These are phyloP conservation scores for Batillaria attramentaria DNA, from an alignment of 1,140 invertebrate species.

Conservation along the genomic window DNA sequence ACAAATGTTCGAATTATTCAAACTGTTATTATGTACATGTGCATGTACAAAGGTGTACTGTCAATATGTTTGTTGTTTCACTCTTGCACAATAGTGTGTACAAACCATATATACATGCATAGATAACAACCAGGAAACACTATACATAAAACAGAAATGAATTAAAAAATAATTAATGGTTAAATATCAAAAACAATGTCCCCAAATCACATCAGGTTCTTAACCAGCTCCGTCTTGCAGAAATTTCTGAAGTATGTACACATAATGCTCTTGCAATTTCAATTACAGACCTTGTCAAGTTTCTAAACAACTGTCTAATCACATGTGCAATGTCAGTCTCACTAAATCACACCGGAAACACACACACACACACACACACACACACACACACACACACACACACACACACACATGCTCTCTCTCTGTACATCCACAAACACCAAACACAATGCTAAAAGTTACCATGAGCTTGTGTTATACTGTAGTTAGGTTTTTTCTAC, in stretches of 20 bases:
- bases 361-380: constrained; percentile 1
- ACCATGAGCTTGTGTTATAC: too few relatives aligned
- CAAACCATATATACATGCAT: too few relatives aligned
- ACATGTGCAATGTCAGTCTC: neutral
- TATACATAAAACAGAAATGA: neutral
- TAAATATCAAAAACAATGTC: neutral
- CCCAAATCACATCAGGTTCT: neutral
- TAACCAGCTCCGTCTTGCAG: neutral
- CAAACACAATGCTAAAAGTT: neutral
- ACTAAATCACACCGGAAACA: neutral
- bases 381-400: neutral
- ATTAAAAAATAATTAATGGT: too few relatives aligned
- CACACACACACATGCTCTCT: neutral
- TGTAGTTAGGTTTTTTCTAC: too few relatives aligned
- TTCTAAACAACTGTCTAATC: neutral
- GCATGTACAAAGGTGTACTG: too few relatives aligned
- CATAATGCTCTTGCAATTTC: neutral
- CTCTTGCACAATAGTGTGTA: too few relatives aligned
- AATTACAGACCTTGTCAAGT: neutral
- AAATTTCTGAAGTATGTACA: neutral
- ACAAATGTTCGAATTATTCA: too few relatives aligned
- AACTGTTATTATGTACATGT: too few relatives aligned
- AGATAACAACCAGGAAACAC: neutral
- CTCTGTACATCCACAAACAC: neutral
- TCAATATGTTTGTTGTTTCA: too few relatives aligned